These are phyloP conservation scores for Anthophora plumipes DNA, from an alignment of 2,888 invertebrate genomes.

Conservation along the genomic window DNA sequence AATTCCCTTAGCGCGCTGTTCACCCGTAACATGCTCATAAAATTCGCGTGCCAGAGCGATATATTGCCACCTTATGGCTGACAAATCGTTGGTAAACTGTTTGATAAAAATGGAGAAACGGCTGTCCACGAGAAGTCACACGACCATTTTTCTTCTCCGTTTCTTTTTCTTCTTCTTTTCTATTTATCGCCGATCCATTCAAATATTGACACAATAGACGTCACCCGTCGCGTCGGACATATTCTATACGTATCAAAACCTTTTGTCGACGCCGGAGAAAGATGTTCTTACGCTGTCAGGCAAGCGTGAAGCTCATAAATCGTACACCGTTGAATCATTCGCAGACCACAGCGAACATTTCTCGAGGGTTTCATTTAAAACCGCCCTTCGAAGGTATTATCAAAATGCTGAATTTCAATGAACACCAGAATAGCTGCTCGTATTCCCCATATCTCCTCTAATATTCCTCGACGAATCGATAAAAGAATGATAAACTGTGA, in stretches of 20 bases:
- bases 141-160: background rate
- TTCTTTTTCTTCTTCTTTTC: conserved; percentile 5
- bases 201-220: conserved; percentile 59
- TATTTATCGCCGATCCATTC: conserved; percentile 45
- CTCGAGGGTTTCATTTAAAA: conserved; percentile 25
- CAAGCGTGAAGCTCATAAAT: conserved; percentile 56
- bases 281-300: conserved; percentile 50
- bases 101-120: conserved; percentile 13
- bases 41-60: conserved; percentile 15
- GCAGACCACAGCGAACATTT: conserved; percentile 5
- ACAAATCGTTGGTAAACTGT: conserved; percentile 45
- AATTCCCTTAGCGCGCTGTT: conserved; percentile 24
- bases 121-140: conserved; percentile 24
- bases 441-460: background rate
- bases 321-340: conserved; percentile 8
- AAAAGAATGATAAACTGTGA: background rate
- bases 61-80: background rate
- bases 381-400: conserved; percentile 13
- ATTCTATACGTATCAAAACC: conserved; percentile 59
- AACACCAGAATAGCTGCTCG: background rate
- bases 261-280: conserved; percentile 54
- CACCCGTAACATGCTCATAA: conserved; percentile 13
- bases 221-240: conserved; percentile 32
- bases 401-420: conserved; percentile 27
- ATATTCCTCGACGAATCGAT: background rate